These are phyloP conservation scores for Prunella himalayana DNA, from an alignment of 2,113 vertebrate species.

Conservation along the genomic window DNA sequence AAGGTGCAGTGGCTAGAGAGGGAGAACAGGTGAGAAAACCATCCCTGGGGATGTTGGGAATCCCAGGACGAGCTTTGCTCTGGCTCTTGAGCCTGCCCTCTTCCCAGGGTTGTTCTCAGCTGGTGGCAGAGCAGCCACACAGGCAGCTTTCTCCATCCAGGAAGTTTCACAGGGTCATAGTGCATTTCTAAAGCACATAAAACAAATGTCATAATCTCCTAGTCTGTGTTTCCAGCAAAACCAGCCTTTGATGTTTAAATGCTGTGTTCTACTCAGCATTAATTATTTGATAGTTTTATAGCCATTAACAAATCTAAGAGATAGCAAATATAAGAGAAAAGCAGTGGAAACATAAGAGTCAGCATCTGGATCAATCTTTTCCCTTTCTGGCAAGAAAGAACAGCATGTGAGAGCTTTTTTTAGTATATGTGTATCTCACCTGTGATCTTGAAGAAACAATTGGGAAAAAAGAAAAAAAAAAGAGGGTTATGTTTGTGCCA, in stretches of 20 bases:
- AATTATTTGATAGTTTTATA: not conserved
- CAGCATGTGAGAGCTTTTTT: not conserved
- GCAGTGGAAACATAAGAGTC: not conserved
- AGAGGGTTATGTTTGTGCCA: not conserved
- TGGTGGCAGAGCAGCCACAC: not conserved
- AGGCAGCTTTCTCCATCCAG: not conserved
- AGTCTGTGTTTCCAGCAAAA: not conserved
- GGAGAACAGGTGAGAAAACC: not conserved
- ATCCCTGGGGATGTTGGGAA: not conserved
- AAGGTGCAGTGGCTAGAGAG: not conserved
- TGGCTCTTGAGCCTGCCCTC: not conserved
- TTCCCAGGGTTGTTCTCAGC: not conserved
- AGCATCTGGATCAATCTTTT: not conserved
- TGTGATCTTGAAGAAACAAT: not conserved
- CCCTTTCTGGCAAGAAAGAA: not conserved
- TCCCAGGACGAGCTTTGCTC: fast-evolving
- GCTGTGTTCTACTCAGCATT: not conserved
- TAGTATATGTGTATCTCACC: not conserved
- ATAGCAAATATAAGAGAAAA: not conserved
- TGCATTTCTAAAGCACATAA: not conserved
- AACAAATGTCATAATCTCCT: not conserved
- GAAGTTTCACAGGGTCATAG: not conserved
- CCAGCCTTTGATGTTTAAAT: not conserved
- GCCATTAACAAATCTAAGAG: not conserved
- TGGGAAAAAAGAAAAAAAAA: not conserved